These are phyloP conservation scores for Austrofundulus limnaeus DNA, from an alignment of 2,113 vertebrate genomes.

Conservation along the genomic window DNA sequence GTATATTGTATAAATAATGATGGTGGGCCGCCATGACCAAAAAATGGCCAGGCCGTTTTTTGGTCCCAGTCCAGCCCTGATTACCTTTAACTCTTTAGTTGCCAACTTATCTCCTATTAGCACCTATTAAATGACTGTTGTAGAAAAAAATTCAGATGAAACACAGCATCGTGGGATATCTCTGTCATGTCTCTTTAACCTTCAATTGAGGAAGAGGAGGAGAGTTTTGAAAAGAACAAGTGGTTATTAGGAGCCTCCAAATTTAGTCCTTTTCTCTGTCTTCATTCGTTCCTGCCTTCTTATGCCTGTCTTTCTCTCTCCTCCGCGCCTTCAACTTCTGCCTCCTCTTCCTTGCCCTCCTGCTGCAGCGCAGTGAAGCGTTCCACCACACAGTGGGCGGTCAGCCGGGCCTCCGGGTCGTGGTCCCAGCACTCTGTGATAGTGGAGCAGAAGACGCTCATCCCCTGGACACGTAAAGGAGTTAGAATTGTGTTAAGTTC, in stretches of 20 bases:
- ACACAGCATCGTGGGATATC: conserved; percentile 15
- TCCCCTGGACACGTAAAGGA: conserved; percentile 83
- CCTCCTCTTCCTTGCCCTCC: conserved; percentile 67
- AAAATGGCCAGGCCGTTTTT: too few relatives aligned
- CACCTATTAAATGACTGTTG: too few relatives aligned
- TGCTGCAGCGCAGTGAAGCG: conserved; percentile 82
- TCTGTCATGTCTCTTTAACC: background rate
- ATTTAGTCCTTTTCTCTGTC: background rate
- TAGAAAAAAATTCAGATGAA: too few relatives aligned
- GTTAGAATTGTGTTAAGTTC: too few relatives aligned
- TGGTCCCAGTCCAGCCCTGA: too few relatives aligned
- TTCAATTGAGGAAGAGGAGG: conserved; percentile 20
- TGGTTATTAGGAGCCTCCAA: conserved; percentile 53
- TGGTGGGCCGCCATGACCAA: too few relatives aligned
- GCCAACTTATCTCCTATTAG: too few relatives aligned
- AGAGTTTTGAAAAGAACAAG: background rate
- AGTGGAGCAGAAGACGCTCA: conserved; percentile 86
- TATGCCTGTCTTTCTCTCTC: conserved; percentile 29
- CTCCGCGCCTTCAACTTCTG: conserved; percentile 48
- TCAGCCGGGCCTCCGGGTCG: conserved; percentile 90
- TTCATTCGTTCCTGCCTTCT: conserved; percentile 9
- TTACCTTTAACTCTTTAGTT: too few relatives aligned
- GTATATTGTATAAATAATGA: too few relatives aligned
- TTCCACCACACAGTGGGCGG: conserved; percentile 89
- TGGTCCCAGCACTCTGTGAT: conserved; percentile 92